phyloP scores from a whole-genome alignment of 2,888 invertebrate species.

The Pseudanteris insignis region DNA sequence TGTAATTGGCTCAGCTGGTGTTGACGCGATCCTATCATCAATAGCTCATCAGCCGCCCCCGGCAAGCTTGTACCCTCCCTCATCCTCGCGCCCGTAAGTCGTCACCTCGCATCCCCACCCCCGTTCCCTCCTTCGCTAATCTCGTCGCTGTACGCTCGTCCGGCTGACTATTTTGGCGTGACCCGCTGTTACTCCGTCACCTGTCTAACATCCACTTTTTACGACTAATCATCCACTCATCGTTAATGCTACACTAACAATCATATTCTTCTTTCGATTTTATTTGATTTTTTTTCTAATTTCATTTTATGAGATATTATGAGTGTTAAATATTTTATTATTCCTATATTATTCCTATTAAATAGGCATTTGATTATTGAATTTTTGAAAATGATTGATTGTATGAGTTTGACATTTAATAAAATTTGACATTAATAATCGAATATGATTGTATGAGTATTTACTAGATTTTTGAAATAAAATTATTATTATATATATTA shows the following conservation, averaged over 20 bases:
- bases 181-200: slow-evolving; percentile 6
- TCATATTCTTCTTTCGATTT: no score
- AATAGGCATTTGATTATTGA: no score
- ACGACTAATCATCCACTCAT: slow-evolving; percentile 20
- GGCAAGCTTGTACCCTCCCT: slow-evolving; percentile 63
- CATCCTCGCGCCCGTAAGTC: slow-evolving; percentile 29
- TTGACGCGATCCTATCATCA: slow-evolving; percentile 72
- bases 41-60: slow-evolving; percentile 71
- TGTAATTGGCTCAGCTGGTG: slow-evolving; percentile 75
- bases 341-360: no score
- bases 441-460: no score
- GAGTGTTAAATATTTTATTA: no score
- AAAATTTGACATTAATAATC: no score
- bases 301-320: no score
- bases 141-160: slow-evolving; percentile 23
- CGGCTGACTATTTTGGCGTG: slow-evolving; percentile 28
- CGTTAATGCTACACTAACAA: slow-evolving; percentile 49
- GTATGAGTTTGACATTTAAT: no score
- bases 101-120: slow-evolving; percentile 25
- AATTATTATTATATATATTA: no score
- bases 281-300: no score
- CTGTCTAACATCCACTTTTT: slow-evolving; percentile 22
- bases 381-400: no score
- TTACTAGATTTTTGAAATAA: no score
- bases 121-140: slow-evolving; percentile 12